phyloP scores from a whole-genome alignment of 2,113 vertebrate genomes.

The Colistium nudipinnis region DNA sequence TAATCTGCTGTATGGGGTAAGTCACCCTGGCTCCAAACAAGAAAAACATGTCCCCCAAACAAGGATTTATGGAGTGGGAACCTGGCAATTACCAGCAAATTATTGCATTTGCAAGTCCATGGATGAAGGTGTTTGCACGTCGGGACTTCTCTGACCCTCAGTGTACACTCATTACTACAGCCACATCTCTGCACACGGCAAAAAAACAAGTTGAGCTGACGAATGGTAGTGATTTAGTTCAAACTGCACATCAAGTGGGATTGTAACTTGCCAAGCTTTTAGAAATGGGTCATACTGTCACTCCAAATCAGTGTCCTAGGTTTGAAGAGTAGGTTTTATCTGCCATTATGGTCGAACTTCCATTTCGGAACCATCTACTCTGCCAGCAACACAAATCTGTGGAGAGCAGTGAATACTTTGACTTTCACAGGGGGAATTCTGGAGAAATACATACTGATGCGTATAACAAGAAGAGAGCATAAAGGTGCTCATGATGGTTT shows the following conservation, averaged over 20 bases:
- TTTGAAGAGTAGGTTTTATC: conserved; percentile 11
- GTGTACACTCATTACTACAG: conserved; percentile 29
- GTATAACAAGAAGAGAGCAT: no score
- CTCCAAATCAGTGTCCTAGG: neutral
- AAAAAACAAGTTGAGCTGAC: conserved; percentile 14
- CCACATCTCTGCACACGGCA: conserved; percentile 29
- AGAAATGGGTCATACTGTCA: conserved; percentile 33
- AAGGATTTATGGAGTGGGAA: conserved; percentile 62
- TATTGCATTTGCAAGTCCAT: conserved; percentile 41
- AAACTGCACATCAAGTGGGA: conserved; percentile 22
- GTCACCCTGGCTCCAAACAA: conserved; percentile 53
- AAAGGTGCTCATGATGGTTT: no score
- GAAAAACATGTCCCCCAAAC: conserved; percentile 58
- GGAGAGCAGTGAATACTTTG: no score
- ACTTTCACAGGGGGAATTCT: neutral
- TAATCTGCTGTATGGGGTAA: conserved; percentile 48
- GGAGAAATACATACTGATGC: neutral
- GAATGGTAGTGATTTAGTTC: conserved; percentile 21
- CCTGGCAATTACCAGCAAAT: conserved; percentile 20
- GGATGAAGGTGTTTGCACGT: conserved; percentile 45
- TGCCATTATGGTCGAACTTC: conserved; percentile 2
- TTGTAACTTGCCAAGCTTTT: conserved; percentile 9
- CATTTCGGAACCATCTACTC: neutral
- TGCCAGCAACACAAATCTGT: conserved; percentile 3
- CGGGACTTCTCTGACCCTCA: conserved; percentile 32